Evolutionary conservation across 2,888 invertebrate genomes (phyloP).

Genomic region (Ormyrus nitidulus): DNA sequence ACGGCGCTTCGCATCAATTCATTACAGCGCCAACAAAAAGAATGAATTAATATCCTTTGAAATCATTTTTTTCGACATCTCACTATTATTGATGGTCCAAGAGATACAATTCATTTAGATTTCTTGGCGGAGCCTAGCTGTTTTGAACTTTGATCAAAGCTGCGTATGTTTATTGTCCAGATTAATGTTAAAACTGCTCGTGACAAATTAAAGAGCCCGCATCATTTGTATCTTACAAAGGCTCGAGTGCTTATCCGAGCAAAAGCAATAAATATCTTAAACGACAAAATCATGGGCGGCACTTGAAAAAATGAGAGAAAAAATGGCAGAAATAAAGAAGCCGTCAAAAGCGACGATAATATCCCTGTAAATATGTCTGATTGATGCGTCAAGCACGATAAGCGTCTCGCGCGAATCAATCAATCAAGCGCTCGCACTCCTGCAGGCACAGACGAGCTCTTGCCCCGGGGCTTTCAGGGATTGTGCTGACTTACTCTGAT

Average conservation of each 20-base stretch:
- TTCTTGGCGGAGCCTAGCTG: too few species aligned
- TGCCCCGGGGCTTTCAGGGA: conserved; percentile 50
- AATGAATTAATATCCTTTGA: conserved; percentile 4
- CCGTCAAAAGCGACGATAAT: not conserved
- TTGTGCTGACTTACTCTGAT: conserved; percentile 61
- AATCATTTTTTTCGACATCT: not conserved
- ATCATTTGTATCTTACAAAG: too few species aligned
- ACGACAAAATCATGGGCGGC: too few species aligned
- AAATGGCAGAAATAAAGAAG: not conserved
- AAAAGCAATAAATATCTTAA: too few species aligned
- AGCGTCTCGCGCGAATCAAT: conserved; percentile 2
- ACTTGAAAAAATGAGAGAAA: not conserved
- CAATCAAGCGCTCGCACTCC: conserved; percentile 6
- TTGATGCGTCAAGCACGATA: conserved; percentile 27
- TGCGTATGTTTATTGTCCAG: too few species aligned
- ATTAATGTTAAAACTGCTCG: too few species aligned
- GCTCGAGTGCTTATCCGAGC: too few species aligned
- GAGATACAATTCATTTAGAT: too few species aligned
- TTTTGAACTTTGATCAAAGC: too few species aligned
- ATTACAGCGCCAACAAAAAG: conserved; percentile 6
- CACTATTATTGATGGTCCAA: not conserved
- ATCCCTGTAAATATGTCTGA: conserved; percentile 1
- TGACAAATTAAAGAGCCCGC: too few species aligned
- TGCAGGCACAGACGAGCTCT: not conserved
- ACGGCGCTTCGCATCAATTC: conserved; percentile 4